Conservation (phyloP, 2,797 vertebrate genomes). For the Capromys pilorides region DNA sequence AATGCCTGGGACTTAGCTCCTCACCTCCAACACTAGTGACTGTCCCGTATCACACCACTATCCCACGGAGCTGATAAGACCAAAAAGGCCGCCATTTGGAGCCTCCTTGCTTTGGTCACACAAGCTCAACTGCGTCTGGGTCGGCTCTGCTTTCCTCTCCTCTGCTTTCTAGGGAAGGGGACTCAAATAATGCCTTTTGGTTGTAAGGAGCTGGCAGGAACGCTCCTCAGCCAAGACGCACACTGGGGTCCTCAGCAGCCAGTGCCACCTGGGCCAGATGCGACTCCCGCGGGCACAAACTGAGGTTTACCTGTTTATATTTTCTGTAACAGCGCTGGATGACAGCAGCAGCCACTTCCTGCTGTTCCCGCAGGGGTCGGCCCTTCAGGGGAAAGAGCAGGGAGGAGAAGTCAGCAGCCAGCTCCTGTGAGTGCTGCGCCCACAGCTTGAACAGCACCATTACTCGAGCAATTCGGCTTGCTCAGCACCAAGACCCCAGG, state of each 20-base stretch:
- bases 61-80: background rate
- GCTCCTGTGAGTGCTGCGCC: background rate
- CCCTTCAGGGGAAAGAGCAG: slow-evolving; percentile 87
- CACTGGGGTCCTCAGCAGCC: rapidly evolving
- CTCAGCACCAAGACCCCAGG: background rate
- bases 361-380: slow-evolving; percentile 96
- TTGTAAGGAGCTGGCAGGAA: rapidly evolving
- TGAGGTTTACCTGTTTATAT: slow-evolving; percentile 96
- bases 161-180: background rate
- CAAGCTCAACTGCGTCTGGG: background rate
- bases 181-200: background rate
- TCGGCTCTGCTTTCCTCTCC: background rate
- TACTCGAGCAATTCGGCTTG: background rate
- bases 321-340: slow-evolving; percentile 99
- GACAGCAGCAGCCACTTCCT: slow-evolving; percentile 97
- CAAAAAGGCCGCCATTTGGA: background rate
- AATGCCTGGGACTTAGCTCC: background rate
- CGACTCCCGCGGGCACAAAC: background rate
- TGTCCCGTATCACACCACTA: background rate
- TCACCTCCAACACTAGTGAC: background rate
- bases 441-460: background rate
- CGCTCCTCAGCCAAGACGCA: background rate
- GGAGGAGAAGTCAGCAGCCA: background rate
- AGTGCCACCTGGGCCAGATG: rapidly evolving
- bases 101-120: background rate